phyloP scores from a whole-genome alignment of 2,113 vertebrate species.

The Gnathonemus longibarbis region DNA sequence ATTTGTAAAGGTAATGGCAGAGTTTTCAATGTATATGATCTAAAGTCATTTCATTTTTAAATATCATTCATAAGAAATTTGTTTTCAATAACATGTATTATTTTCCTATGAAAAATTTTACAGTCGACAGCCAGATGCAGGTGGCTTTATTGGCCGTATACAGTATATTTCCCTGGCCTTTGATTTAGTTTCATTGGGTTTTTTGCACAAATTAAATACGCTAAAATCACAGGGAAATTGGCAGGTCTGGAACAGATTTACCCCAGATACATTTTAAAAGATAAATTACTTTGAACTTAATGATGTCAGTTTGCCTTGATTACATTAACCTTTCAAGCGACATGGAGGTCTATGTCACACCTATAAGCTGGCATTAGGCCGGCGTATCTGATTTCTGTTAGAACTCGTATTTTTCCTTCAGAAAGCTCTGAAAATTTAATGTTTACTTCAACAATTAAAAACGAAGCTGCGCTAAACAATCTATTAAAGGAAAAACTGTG shows the following conservation, averaged over 20 bases:
- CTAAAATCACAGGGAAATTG: not conserved
- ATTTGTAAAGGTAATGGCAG: not conserved
- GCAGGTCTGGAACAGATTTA: not conserved
- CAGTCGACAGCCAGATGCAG: not conserved
- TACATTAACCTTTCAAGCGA: too few relatives aligned
- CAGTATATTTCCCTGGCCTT: not conserved
- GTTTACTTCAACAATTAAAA: too few relatives aligned
- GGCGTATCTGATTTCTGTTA: too few relatives aligned
- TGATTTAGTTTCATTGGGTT: not conserved
- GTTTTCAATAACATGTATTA: not conserved
- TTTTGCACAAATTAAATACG: not conserved
- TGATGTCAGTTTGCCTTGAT: too few relatives aligned
- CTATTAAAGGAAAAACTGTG: not conserved
- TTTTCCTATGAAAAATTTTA: not conserved
- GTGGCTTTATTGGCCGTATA: not conserved
- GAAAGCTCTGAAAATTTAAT: too few relatives aligned
- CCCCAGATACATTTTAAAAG: not conserved
- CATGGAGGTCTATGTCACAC: too few relatives aligned
- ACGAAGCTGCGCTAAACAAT: too few relatives aligned
- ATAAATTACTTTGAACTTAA: too few relatives aligned
- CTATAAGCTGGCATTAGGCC: too few relatives aligned
- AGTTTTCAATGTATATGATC: not conserved
- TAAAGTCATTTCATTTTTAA: not conserved
- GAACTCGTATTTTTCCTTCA: too few relatives aligned
- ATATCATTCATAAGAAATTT: not conserved